Conservation (phyloP, 2,797 vertebrate genomes). For the Chelon labrosus region DNA sequence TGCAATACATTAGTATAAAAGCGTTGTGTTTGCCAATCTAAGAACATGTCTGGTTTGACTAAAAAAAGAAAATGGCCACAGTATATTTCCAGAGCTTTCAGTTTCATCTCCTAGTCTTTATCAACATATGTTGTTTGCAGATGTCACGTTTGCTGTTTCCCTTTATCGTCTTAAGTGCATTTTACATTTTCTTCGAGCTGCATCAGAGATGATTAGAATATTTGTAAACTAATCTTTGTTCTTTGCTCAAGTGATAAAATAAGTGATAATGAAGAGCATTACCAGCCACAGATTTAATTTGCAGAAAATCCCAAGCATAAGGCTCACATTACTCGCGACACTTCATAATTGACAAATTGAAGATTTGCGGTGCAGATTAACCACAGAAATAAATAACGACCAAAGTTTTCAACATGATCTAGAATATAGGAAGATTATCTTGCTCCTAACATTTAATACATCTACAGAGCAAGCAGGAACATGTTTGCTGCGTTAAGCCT, state of each 20-base stretch:
- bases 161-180: too few relatives aligned
- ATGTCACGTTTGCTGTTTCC: not conserved
- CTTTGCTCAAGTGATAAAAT: conserved; percentile 1
- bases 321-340: conserved; percentile 9
- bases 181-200: not conserved
- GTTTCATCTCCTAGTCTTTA: not conserved
- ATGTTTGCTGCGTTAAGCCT: conserved; percentile 40
- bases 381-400: conserved; percentile 22
- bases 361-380: conserved; percentile 25
- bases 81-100: not conserved
- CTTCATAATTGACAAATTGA: conserved; percentile 26
- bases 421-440: conserved; percentile 6
- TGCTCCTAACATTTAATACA: conserved; percentile 34
- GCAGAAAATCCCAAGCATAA: not conserved
- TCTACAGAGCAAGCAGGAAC: conserved; percentile 37
- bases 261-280: conserved; percentile 8
- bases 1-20: not conserved
- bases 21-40: not conserved
- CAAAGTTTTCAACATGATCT: conserved; percentile 23
- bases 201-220: conserved; percentile 1
- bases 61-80: not conserved
- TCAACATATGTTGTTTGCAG: not conserved
- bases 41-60: not conserved
- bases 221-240: not conserved
- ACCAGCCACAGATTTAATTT: conserved; percentile 5